Conservation (phyloP, 2,113 vertebrate genomes). For the Caranx ignobilis region DNA sequence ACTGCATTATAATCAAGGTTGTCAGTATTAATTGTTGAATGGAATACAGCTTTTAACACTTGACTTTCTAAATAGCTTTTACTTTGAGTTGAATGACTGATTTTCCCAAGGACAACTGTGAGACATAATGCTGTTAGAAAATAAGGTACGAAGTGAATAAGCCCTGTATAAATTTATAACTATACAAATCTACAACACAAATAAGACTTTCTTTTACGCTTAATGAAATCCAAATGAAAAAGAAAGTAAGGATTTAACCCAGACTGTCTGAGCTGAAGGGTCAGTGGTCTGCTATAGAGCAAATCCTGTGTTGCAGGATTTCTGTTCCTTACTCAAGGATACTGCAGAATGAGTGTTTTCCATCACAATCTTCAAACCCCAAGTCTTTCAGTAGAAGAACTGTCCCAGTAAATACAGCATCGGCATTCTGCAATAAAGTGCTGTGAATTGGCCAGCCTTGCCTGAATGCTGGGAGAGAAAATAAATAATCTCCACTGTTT, state of each 20-base stretch:
- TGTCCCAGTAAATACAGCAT: not conserved
- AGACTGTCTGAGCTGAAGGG: not conserved
- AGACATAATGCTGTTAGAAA: not conserved
- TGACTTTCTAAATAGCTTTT: slow-evolving; percentile 9
- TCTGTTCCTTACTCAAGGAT: slow-evolving; percentile 1
- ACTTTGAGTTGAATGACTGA: slow-evolving; percentile 14
- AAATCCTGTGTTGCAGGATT: slow-evolving; percentile 3
- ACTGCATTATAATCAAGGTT: not conserved
- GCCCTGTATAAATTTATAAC: not conserved
- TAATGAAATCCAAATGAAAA: not conserved
- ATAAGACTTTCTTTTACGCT: not conserved
- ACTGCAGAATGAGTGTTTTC: not conserved
- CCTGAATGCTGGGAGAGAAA: slow-evolving; percentile 2
- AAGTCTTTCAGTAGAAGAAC: not conserved
- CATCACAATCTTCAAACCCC: slow-evolving; percentile 28
- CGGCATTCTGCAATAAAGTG: slow-evolving; percentile 13
- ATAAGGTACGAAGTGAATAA: slow-evolving; percentile 12
- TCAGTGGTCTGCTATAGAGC: not conserved
- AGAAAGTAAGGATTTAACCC: not conserved
- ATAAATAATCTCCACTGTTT: not conserved
- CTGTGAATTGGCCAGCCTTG: slow-evolving; percentile 20
- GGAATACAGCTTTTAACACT: slow-evolving; percentile 8
- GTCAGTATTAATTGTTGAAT: not conserved
- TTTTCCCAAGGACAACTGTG: slow-evolving; percentile 17
- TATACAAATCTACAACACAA: not conserved